Conservation (phyloP, 2,888 invertebrate genomes). For the Polylopha cassiicola region DNA sequence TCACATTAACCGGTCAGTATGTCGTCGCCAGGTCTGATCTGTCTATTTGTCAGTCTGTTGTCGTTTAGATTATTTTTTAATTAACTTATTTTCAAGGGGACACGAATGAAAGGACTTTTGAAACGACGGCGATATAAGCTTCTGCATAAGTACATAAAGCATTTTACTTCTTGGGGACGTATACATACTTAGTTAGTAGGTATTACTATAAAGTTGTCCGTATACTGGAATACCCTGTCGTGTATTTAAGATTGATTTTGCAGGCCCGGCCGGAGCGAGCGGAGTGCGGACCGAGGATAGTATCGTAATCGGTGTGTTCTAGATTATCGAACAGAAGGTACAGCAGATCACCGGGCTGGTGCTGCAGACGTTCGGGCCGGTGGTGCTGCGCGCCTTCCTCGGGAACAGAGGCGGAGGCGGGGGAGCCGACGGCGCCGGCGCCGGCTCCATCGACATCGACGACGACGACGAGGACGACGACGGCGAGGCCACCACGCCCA, state of each 20-base stretch:
- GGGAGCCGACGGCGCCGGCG: conserved; percentile 51
- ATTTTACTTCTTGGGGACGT: too few species aligned
- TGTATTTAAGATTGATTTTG: conserved; percentile 7
- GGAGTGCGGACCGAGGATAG: conserved; percentile 25
- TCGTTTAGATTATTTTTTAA: too few species aligned
- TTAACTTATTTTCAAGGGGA: too few species aligned
- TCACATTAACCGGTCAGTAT: too few species aligned
- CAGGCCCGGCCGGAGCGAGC: conserved; percentile 2
- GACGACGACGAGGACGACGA: conserved; percentile 80
- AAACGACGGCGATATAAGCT: too few species aligned
- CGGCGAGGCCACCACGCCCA: conserved; percentile 55
- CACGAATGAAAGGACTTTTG: too few species aligned
- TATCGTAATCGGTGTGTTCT: conserved; percentile 61
- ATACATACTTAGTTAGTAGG: too few species aligned
- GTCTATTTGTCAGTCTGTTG: too few species aligned
- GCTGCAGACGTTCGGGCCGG: conserved; percentile 86
- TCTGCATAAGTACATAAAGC: too few species aligned
- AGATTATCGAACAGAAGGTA: conserved; percentile 87
- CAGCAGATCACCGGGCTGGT: conserved; percentile 84
- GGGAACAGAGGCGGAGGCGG: conserved; percentile 67
- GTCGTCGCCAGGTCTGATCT: too few species aligned
- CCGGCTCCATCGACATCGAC: conserved; percentile 68
- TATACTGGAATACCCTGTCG: too few species aligned
- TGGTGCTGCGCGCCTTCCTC: conserved; percentile 80
- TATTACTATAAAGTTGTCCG: too few species aligned